Conservation (phyloP, 2,797 vertebrate genomes). For the Rousettus madagascariensis region DNA sequence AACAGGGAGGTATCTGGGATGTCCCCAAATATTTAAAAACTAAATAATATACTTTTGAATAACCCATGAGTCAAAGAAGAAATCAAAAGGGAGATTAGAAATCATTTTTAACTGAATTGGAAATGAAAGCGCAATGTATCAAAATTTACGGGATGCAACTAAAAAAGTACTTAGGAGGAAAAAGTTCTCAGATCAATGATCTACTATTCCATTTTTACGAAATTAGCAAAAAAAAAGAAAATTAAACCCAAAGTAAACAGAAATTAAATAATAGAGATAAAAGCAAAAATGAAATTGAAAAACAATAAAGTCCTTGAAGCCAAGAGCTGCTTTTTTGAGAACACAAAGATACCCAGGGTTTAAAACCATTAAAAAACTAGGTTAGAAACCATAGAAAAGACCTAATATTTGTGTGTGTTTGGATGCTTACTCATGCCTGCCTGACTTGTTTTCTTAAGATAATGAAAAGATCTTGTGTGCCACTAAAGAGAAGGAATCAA, state of each 20-base stretch:
- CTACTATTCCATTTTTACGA: constrained; percentile 5
- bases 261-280: constrained; percentile 20
- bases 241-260: neutral
- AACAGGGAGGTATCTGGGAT: neutral
- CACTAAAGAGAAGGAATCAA: constrained; percentile 16
- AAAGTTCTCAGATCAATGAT: neutral
- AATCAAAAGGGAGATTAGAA: constrained; percentile 33
- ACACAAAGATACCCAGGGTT: constrained; percentile 57
- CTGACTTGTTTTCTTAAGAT: constrained; percentile 48
- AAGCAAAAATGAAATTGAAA: constrained; percentile 2
- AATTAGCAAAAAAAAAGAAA: neutral
- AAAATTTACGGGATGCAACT: neutral
- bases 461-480: constrained; percentile 37
- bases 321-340: neutral
- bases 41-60: neutral
- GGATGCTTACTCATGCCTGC: constrained; percentile 53
- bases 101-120: constrained; percentile 8
- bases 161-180: neutral
- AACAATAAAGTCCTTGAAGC: neutral
- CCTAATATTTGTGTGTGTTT: neutral
- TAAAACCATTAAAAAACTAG: constrained; percentile 53
- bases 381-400: neutral
- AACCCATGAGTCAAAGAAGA: constrained; percentile 22
- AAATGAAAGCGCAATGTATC: neutral
- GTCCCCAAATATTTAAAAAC: constrained; percentile 29